Evolutionary conservation across 2,113 vertebrate genomes (phyloP).

Genomic region (Peromyscus maniculatus): DNA sequence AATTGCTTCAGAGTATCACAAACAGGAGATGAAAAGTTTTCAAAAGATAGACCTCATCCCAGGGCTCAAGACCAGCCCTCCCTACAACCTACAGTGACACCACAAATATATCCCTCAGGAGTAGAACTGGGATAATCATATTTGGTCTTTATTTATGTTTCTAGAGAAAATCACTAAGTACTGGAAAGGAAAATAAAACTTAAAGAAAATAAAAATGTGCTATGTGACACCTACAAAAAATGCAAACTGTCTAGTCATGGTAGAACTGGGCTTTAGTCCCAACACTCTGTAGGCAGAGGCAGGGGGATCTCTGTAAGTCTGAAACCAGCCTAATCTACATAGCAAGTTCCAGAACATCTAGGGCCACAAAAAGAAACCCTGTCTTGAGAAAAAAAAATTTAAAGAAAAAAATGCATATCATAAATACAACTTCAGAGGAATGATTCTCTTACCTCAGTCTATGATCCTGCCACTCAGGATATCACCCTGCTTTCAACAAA

Average conservation of each 20-base stretch:
- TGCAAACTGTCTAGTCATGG: neutral
- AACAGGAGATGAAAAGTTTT: neutral
- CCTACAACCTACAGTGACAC: rapidly evolving
- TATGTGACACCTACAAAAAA: neutral
- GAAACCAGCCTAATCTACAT: neutral
- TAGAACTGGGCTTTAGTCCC: rapidly evolving
- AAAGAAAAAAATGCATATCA: neutral
- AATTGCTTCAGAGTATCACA: neutral
- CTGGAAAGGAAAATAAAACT: neutral
- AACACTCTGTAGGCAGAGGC: neutral
- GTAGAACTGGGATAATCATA: neutral
- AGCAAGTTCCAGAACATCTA: neutral
- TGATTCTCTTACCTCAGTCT: too few relatives aligned
- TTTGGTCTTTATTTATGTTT: neutral
- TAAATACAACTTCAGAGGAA: neutral
- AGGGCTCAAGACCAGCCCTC: rapidly evolving
- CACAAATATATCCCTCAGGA: rapidly evolving
- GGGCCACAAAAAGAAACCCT: neutral
- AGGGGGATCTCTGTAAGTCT: neutral
- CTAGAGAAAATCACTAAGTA: neutral
- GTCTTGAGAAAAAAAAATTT: neutral
- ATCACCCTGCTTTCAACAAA: neutral
- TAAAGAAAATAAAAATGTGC: neutral
- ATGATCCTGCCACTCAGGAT: too few relatives aligned
- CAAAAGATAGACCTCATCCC: too few relatives aligned